Evolutionary conservation across 2,888 invertebrate genomes (phyloP).

Genomic region (Lacanobia wlatinum): DNA sequence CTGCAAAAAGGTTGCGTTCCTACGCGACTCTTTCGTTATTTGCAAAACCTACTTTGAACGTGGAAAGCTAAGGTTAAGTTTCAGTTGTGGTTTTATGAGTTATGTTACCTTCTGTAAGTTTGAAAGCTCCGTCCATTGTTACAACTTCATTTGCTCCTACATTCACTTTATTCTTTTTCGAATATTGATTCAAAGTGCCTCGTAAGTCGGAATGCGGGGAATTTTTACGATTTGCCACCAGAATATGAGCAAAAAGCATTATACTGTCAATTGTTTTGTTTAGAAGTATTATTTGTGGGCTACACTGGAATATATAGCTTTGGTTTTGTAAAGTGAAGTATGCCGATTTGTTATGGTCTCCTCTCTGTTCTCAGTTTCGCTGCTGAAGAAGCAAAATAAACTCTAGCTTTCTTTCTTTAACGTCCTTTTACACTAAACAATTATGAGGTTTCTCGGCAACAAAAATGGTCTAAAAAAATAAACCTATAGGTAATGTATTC

Average conservation of each 20-base stretch:
- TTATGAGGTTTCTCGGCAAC: background rate
- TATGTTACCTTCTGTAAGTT: conserved; percentile 65
- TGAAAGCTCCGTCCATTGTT: conserved; percentile 80
- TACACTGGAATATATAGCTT: conserved; percentile 60
- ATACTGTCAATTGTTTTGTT: conserved; percentile 65
- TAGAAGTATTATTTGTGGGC: conserved; percentile 54
- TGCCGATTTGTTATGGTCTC: conserved; percentile 21
- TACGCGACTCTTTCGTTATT: conserved; percentile 27
- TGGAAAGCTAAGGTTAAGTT: conserved; percentile 3
- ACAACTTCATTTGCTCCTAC: conserved; percentile 87
- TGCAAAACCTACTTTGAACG: conserved; percentile 39
- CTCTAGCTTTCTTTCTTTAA: background rate
- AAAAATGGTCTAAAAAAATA: background rate
- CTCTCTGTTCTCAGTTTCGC: background rate
- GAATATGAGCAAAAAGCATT: conserved; percentile 67
- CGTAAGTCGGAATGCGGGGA: conserved; percentile 85
- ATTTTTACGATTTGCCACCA: conserved; percentile 87
- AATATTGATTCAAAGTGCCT: conserved; percentile 88
- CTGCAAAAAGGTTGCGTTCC: conserved; percentile 65
- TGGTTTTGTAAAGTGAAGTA: conserved; percentile 23
- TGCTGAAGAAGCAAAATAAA: background rate
- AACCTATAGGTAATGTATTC: background rate
- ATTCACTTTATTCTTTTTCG: conserved; percentile 80
- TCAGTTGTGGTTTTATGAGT: conserved; percentile 34
- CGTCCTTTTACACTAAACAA: background rate